Base-by-base conservation (phyloP, 2,797 vertebrate genomes). In the Ceyx erithaca region DNA sequence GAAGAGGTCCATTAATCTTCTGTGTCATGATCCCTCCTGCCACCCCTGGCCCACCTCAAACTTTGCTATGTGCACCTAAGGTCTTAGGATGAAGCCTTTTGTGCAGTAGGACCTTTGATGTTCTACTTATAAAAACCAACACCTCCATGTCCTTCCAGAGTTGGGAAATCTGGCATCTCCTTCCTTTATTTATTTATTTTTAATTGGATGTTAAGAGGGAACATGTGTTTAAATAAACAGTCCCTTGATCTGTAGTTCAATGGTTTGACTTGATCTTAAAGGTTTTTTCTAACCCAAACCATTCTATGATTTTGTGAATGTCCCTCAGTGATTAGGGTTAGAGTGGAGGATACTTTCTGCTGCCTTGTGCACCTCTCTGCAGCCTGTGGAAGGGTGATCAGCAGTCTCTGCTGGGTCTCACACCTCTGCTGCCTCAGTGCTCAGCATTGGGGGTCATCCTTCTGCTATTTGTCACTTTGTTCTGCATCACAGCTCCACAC, bases 1-100 rank as follows among this genome's bases (percentile, higher is more conserved):
- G 76, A 80, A 68, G 46, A 88, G n/a, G 70, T 75, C 80, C 85
- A 55, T 93, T 86, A 61, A 75, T 95, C 85, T 62, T 90, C 88
- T 12, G 1, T 84, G 73, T 87, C 83, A 57, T 0, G 4, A 80
- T 85, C 70, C 40, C 43, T 86, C 30, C 73, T 63, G 57, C 52
- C 23, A 31, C n/a, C 25, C 37, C 26, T 1, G 0, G 31, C 58
- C 46, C 57, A 1, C 2, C 40, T 92, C 62, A 76, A 15, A 77
- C 76, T 64, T 45, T 45, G n/a, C 25, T 58, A 12, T 45, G 33
- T 14, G 30, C 31, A 58, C 33, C 64, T 72, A 75, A 76, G 52
- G n/a, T 55, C 25, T n/a, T 43, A 14, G 26, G 46, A n/a, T 45
- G 66, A 75, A 67, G 78, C 37, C 28, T 81, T 51, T 4, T 58